phyloP scores from a whole-genome alignment of 37 sponge, comb jelly and placozoan species.

The Halisarca cf. caerulea region DNA sequence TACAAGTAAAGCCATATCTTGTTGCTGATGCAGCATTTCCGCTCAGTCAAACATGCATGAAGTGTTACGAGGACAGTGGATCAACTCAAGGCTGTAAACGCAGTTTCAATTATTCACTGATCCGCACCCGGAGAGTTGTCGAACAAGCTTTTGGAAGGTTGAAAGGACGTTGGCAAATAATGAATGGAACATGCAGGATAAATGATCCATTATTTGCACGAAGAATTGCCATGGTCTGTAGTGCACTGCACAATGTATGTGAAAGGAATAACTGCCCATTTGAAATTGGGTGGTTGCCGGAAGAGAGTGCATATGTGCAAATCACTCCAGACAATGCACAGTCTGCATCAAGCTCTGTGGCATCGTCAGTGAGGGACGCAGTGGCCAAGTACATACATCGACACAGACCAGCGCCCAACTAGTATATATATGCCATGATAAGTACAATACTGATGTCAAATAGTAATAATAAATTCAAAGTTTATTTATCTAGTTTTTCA shows the following conservation, averaged over 20 bases:
- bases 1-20: not conserved
- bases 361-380: not conserved
- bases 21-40: conserved; percentile 33
- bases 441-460: not conserved
- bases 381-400: not conserved
- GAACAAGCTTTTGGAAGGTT: conserved; percentile 37
- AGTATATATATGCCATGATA: not conserved
- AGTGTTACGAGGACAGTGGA: not conserved
- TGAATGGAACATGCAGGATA: conserved; percentile 16
- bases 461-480: not conserved
- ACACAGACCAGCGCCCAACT: not conserved
- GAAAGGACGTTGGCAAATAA: conserved; percentile 26
- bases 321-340: conserved; percentile 8
- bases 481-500: not conserved
- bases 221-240: conserved; percentile 26
- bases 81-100: not conserved
- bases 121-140: conserved; percentile 26
- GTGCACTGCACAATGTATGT: conserved; percentile 29
- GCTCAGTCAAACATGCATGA: not conserved
- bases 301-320: not conserved
- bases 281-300: conserved; percentile 9
- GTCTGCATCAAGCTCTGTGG: not conserved
- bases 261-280: conserved; percentile 8
- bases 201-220: conserved; percentile 30
- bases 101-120: conserved; percentile 20